Conservation (phyloP, 2,888 invertebrate species). For the Hirtodrosophila confusa region DNA sequence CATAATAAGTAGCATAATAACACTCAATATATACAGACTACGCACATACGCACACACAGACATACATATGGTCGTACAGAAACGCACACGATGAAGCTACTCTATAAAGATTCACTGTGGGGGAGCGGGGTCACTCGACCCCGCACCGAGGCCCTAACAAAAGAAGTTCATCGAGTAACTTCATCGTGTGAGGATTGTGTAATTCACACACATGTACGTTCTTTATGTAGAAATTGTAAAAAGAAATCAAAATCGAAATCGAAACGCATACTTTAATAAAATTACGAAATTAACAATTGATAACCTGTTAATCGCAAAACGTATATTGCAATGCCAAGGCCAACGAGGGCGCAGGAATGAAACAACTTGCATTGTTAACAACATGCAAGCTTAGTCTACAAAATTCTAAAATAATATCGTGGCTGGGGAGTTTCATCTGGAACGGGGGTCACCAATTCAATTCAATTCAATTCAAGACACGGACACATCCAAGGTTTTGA, state of each 20-base stretch:
- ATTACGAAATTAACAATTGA: constrained; percentile 3
- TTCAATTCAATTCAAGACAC: not conserved
- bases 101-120: too few species aligned
- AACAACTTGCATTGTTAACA: constrained; percentile 1
- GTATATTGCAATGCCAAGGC: not conserved
- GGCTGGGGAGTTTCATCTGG: not conserved
- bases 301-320: not conserved
- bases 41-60: constrained; percentile 13
- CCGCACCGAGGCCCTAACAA: too few species aligned
- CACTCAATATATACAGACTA: constrained; percentile 27
- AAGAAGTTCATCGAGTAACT: not conserved
- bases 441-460: not conserved
- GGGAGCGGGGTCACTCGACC: too few species aligned
- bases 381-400: not conserved
- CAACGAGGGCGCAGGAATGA: not conserved
- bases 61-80: not conserved
- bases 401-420: not conserved
- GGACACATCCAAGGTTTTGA: not conserved
- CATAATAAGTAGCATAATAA: constrained; percentile 44
- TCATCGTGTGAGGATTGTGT: not conserved
- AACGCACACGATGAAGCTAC: too few species aligned
- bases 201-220: constrained; percentile 6
- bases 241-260: constrained; percentile 7
- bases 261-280: constrained; percentile 15
- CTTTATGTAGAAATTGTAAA: constrained; percentile 2